These are phyloP conservation scores for Trichonephila clavata DNA, from an alignment of 1,140 invertebrate species.

Conservation along the genomic window DNA sequence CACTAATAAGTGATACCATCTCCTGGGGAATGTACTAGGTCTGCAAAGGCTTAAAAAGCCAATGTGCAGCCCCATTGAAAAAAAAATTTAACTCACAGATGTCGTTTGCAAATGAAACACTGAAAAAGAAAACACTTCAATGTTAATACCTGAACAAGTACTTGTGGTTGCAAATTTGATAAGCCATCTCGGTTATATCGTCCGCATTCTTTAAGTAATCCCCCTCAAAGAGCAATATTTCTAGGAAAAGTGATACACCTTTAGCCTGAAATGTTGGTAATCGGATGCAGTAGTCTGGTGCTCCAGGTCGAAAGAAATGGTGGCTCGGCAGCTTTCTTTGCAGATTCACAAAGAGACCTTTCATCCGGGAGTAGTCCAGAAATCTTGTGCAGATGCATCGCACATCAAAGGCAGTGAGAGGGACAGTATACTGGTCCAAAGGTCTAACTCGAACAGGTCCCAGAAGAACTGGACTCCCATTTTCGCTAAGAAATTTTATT, in stretches of 20 bases:
- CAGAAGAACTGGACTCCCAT: conserved; percentile 49
- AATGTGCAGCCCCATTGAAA: too few species aligned
- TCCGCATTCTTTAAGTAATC: conserved; percentile 29
- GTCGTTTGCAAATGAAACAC: too few species aligned
- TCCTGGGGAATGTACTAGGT: too few species aligned
- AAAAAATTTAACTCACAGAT: too few species aligned
- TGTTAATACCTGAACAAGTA: conserved; percentile 53
- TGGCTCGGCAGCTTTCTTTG: conserved; percentile 32
- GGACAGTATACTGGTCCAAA: conserved; percentile 57
- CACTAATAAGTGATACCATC: too few species aligned
- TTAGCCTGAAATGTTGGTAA: conserved; percentile 58
- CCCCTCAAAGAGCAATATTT: conserved; percentile 49
- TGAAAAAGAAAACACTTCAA: not conserved
- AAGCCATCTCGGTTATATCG: conserved; percentile 59
- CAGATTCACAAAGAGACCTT: conserved; percentile 47
- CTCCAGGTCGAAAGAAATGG: conserved; percentile 52
- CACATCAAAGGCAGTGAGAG: conserved; percentile 52
- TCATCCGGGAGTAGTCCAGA: conserved; percentile 56
- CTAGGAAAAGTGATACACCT: conserved; percentile 53
- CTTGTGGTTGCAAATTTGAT: conserved; percentile 45
- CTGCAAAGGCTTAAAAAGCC: too few species aligned
- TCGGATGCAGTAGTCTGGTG: conserved; percentile 36
- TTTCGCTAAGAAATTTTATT: not conserved
- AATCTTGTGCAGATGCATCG: conserved; percentile 49
- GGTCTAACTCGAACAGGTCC: conserved; percentile 54